phyloP scores from a whole-genome alignment of 2,113 vertebrate species.

The Macquaria australasica region DNA sequence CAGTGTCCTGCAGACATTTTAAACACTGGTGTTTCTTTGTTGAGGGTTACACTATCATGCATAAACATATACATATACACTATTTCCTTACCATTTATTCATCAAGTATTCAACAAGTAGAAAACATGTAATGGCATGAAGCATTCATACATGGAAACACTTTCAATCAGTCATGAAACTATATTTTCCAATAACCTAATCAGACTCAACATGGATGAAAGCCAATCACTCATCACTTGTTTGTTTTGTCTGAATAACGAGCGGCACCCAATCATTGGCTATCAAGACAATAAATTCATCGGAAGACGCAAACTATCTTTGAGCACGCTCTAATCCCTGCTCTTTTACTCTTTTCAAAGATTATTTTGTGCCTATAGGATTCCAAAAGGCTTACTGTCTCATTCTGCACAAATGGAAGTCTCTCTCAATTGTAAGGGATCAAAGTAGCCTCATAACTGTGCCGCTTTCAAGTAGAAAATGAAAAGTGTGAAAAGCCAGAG shows the following conservation, averaged over 20 bases:
- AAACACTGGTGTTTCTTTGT: constrained; percentile 35
- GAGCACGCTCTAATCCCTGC: constrained; percentile 5
- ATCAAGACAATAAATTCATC: constrained; percentile 17
- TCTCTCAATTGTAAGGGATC: constrained; percentile 57
- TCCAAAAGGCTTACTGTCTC: constrained; percentile 43
- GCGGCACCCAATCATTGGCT: neutral
- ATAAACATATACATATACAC: neutral
- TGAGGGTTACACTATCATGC: neutral
- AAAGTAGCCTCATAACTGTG: constrained; percentile 47
- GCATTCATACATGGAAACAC: constrained; percentile 28
- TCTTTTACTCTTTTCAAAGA: constrained; percentile 48
- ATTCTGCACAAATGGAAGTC: constrained; percentile 41
- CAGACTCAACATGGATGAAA: constrained; percentile 13
- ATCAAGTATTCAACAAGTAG: neutral
- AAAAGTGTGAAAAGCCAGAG: constrained; percentile 58
- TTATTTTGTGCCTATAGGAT: constrained; percentile 38
- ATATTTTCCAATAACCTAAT: constrained; percentile 44
- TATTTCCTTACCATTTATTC: neutral
- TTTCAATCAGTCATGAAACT: constrained; percentile 23
- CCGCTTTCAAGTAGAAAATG: constrained; percentile 59
- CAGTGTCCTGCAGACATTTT: constrained; percentile 67
- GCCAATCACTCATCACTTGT: constrained; percentile 18
- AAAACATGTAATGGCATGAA: constrained; percentile 36
- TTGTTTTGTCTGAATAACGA: constrained; percentile 30
- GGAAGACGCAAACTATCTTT: constrained; percentile 16